phyloP scores from a whole-genome alignment of 2,797 vertebrate genomes.

The Morus bassanus region DNA sequence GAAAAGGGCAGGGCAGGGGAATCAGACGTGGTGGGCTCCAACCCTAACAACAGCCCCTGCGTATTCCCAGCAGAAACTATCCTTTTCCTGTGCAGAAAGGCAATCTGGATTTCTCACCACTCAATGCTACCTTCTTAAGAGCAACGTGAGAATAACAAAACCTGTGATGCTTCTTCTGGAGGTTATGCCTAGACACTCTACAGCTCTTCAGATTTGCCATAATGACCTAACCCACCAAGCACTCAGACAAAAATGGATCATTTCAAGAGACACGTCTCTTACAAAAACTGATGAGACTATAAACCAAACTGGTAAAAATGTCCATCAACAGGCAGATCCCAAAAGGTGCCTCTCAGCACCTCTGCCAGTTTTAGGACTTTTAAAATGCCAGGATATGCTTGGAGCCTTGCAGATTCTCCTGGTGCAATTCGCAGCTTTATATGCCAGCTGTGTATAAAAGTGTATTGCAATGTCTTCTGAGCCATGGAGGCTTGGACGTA shows the following conservation, averaged over 20 bases:
- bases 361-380: not conserved
- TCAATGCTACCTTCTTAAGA: not conserved
- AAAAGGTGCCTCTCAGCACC: not conserved
- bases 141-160: not conserved
- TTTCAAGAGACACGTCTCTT: not conserved
- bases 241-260: not conserved
- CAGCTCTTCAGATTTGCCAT: not conserved
- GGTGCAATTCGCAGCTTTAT: not conserved
- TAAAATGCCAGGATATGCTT: not conserved
- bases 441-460: not conserved
- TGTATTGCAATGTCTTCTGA: not conserved
- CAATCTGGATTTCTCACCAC: not conserved
- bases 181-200: not conserved
- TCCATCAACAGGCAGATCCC: not conserved
- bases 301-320: not conserved
- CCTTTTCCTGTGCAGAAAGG: not conserved
- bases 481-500: fast-evolving
- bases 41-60: not conserved
- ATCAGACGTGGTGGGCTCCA: fast-evolving
- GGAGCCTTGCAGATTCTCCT: not conserved
- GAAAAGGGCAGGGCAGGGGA: not conserved
- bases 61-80: not conserved
- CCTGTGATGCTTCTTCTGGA: not conserved
- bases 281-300: not conserved
- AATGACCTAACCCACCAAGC: not conserved